A percentile compares a stretch with the other conserved stretches of the same genome.
Evolutionary conservation across 2,797 vertebrate genomes (phyloP).

Genomic region (Thalassophryne amazonica): DNA sequence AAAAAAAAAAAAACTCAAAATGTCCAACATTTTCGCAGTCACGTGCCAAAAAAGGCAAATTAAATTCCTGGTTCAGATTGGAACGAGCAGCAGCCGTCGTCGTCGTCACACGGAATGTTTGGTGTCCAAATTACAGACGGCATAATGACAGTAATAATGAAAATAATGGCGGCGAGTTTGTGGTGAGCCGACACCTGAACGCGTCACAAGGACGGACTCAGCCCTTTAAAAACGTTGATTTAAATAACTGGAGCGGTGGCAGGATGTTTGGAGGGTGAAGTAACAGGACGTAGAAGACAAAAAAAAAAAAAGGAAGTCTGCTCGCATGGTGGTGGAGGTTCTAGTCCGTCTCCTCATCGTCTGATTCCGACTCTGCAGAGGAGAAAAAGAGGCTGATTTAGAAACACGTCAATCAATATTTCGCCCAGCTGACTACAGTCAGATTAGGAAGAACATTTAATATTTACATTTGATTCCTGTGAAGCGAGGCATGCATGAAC

Average conservation of each 20-base stretch:
- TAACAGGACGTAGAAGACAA: conserved; percentile 89
- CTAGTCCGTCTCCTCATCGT: conserved; percentile 95
- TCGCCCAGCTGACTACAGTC: too few species aligned
- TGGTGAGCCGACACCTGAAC: not conserved
- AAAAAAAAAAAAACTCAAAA: conserved; percentile 16
- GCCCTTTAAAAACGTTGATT: conserved; percentile 32
- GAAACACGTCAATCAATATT: too few species aligned
- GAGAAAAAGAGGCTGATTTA: conserved; percentile 23
- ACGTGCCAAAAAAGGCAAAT: conserved; percentile 19
- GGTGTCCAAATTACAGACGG: conserved; percentile 45
- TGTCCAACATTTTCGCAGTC: conserved; percentile 1
- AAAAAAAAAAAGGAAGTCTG: conserved; percentile 32
- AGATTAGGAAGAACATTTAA: too few species aligned
- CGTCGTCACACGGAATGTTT: conserved; percentile 47
- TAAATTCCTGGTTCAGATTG: conserved; percentile 2
- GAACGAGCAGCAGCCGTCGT: conserved; percentile 1
- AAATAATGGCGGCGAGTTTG: not conserved
- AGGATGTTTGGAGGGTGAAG: conserved; percentile 65
- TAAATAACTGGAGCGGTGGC: conserved; percentile 61
- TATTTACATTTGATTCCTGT: too few species aligned
- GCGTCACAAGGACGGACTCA: conserved; percentile 76
- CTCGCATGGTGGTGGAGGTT: conserved; percentile 39
- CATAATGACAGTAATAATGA: conserved; percentile 8
- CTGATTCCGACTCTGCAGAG: conserved; percentile 92
- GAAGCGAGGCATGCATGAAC: too few species aligned